phyloP scores from a whole-genome alignment of 2,113 vertebrate species.

The Clarias magur region DNA sequence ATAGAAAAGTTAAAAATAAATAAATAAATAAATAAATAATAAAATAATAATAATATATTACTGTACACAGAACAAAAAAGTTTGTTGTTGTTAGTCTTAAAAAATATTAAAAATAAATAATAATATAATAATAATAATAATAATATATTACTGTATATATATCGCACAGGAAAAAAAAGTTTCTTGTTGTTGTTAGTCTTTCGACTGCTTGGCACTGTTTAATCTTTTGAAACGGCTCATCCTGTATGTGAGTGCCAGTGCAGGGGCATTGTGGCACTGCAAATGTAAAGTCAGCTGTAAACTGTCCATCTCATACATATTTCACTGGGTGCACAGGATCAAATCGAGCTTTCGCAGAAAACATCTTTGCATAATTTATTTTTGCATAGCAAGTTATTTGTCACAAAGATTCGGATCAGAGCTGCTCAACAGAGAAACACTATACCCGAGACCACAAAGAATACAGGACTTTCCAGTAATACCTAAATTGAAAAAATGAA shows the following conservation, averaged over 20 bases:
- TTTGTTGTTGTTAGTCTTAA: too few relatives aligned
- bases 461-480: neutral
- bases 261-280: neutral
- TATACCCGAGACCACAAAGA: neutral
- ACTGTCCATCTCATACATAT: neutral
- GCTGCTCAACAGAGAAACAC: neutral
- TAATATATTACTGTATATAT: too few relatives aligned
- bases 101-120: too few relatives aligned
- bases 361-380: neutral
- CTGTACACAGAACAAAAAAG: too few relatives aligned
- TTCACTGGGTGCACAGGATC: conserved; percentile 6
- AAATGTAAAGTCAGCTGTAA: conserved; percentile 12
- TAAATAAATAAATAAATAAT: too few relatives aligned
- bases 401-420: neutral
- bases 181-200: too few relatives aligned
- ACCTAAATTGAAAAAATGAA: neutral
- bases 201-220: neutral
- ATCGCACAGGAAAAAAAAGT: too few relatives aligned
- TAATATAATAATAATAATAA: too few relatives aligned
- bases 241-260: neutral
- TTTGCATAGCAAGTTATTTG: neutral
- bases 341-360: neutral
- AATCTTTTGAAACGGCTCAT: neutral
- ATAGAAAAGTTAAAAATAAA: neutral
- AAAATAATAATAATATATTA: too few relatives aligned